phyloP scores from a whole-genome alignment of 2,113 vertebrate species.

The Marmota flaviventris region DNA sequence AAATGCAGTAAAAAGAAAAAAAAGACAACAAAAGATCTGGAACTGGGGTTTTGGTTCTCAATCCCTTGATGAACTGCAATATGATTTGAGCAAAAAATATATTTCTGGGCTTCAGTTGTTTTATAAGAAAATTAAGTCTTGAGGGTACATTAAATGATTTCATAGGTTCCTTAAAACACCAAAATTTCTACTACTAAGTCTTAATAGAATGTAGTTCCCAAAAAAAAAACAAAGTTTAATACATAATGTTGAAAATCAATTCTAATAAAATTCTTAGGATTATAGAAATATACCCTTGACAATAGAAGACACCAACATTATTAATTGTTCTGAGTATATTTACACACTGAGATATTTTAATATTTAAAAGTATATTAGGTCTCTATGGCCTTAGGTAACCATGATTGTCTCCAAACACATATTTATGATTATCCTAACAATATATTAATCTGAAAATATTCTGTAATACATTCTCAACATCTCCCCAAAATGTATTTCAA shows the following conservation, averaged over 20 bases:
- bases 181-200: neutral
- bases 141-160: neutral
- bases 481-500: slow-evolving; percentile 38
- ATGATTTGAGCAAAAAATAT: neutral
- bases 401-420: neutral
- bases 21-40: neutral
- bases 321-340: neutral
- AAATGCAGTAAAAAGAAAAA: neutral
- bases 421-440: neutral
- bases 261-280: neutral
- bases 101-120: neutral
- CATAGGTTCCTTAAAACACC: neutral
- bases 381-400: neutral
- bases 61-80: neutral
- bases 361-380: neutral
- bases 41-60: neutral
- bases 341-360: neutral
- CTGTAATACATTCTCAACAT: neutral
- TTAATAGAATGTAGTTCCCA: slow-evolving; percentile 28
- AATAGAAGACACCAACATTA: neutral
- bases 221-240: slow-evolving; percentile 23
- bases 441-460: slow-evolving; percentile 30
- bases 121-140: neutral
- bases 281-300: neutral
- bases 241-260: neutral